These are phyloP conservation scores for Cladopsammia gracilis DNA, from an alignment of 64 coral and sea anemone genomes.

Conservation along the genomic window DNA sequence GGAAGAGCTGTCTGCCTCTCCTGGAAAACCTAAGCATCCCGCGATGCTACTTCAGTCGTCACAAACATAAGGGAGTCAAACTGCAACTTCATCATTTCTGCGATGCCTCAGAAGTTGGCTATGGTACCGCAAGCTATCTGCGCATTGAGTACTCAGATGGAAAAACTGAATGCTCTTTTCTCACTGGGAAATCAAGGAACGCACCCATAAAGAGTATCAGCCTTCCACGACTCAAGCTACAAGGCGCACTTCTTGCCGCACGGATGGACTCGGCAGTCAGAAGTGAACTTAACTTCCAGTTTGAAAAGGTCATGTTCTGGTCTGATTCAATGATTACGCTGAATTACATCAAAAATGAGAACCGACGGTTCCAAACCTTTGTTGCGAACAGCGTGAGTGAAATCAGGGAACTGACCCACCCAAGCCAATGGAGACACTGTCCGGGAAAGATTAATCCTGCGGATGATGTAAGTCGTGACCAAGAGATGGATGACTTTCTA, in stretches of 20 bases:
- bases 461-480: slow-evolving; percentile 11
- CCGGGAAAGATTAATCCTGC: slow-evolving; percentile 6
- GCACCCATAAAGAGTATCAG: not conserved
- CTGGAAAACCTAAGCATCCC: slow-evolving; percentile 16
- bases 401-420: not conserved
- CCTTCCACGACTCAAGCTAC: slow-evolving; percentile 59
- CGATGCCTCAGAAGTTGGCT: slow-evolving; percentile 40
- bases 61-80: not conserved
- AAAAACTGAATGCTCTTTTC: slow-evolving; percentile 15
- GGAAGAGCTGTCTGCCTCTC: slow-evolving; percentile 40
- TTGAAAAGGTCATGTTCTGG: slow-evolving; percentile 4
- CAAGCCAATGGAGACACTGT: slow-evolving; percentile 55
- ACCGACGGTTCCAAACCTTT: slow-evolving; percentile 33
- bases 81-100: slow-evolving; percentile 52
- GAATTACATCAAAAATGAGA: slow-evolving; percentile 35
- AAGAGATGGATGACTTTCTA: not conserved
- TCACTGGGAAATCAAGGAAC: slow-evolving; percentile 14
- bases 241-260: not conserved
- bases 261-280: no score
- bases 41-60: slow-evolving; percentile 18
- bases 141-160: not conserved
- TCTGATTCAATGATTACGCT: slow-evolving; percentile 22
- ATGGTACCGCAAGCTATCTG: slow-evolving; percentile 47
- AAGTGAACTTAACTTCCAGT: no score
- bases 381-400: slow-evolving; percentile 36